A percentile compares a stretch with the other conserved stretches of the same genome.
Evolutionary conservation across 2,113 vertebrate genomes (phyloP).

Genomic region (Bettongia penicillata): DNA sequence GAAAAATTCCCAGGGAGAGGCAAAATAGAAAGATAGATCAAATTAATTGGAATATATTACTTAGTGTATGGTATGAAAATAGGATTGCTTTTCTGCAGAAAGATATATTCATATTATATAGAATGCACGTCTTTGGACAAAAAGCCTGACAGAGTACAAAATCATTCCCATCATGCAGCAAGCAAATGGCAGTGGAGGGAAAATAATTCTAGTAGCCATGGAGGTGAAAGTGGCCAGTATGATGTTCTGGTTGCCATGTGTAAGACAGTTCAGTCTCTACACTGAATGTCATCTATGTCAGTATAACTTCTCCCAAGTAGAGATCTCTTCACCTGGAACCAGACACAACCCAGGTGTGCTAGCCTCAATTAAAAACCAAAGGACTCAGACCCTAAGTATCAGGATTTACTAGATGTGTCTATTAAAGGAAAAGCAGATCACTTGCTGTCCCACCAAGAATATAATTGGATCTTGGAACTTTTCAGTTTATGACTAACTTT

Average conservation of each 20-base stretch:
- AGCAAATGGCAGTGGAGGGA: too few species aligned
- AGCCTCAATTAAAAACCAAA: not conserved
- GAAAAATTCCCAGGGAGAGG: not conserved
- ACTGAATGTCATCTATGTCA: not conserved
- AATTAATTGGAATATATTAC: not conserved
- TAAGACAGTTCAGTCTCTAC: not conserved
- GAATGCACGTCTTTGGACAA: not conserved
- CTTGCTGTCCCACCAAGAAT: not conserved
- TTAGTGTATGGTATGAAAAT: not conserved
- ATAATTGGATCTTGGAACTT: not conserved
- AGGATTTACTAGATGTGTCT: not conserved
- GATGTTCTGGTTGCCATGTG: not conserved
- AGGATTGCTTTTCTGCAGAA: not conserved
- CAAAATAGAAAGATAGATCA: not conserved
- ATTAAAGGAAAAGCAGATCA: not conserved
- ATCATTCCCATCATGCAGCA: too few species aligned
- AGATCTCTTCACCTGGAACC: not conserved
- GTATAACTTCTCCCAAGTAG: not conserved
- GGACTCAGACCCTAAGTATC: not conserved
- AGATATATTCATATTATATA: not conserved
- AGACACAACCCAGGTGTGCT: not conserved
- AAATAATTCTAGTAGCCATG: not conserved
- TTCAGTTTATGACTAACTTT: not conserved
- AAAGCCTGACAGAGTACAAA: not conserved
- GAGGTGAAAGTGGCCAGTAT: not conserved